These are phyloP conservation scores for Falco peregrinus DNA, from an alignment of 2,797 vertebrate species.

Conservation along the genomic window DNA sequence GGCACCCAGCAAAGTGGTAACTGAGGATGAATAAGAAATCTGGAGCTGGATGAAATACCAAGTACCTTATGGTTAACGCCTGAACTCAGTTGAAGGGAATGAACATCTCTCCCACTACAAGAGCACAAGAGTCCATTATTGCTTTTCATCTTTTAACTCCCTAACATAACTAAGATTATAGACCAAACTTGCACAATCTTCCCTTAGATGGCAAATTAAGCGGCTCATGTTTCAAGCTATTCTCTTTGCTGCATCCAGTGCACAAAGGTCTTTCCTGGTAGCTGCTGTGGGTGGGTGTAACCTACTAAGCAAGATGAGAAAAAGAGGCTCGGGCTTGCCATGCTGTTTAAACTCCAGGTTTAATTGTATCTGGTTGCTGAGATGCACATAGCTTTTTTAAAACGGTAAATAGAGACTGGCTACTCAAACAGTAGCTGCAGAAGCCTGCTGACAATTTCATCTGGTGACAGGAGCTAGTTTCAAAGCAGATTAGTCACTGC, in stretches of 20 bases:
- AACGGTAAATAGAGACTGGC: not conserved
- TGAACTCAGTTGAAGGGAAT: not conserved
- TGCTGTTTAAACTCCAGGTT: not conserved
- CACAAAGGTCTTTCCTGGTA: not conserved
- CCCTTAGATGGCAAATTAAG: not conserved
- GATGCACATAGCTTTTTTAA: not conserved
- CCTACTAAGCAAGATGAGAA: not conserved
- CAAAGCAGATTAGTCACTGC: conserved; percentile 33
- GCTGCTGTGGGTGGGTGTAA: not conserved
- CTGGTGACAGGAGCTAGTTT: conserved; percentile 28
- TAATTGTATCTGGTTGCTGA: not conserved
- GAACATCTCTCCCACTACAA: not conserved
- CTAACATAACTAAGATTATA: not conserved
- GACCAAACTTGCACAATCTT: not conserved
- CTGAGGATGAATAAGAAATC: not conserved
- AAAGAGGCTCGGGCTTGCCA: accelerated
- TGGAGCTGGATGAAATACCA: not conserved
- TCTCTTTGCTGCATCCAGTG: not conserved
- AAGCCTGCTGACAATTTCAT: conserved; percentile 25
- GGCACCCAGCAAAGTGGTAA: not conserved
- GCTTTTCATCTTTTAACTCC: not conserved
- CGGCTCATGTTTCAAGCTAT: not conserved
- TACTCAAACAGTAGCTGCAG: conserved; percentile 14
- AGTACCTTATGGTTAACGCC: not conserved
- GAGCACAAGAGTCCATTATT: not conserved